phyloP scores from a whole-genome alignment of 2,888 invertebrate genomes.

The Protophormia terraenovae region DNA sequence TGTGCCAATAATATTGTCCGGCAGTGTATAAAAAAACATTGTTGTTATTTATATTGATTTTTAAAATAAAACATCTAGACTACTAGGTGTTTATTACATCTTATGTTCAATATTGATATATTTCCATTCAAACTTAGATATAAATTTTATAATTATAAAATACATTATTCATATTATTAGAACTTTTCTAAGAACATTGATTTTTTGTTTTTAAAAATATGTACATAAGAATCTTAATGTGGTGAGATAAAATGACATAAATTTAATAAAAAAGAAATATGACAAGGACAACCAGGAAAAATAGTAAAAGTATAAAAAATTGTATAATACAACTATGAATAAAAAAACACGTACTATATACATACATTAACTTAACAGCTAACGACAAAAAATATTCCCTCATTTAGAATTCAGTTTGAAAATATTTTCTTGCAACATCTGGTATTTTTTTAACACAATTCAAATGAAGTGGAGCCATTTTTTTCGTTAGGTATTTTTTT shows the following conservation, averaged over 20 bases:
- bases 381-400: neutral
- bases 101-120: neutral
- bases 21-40: too few species aligned
- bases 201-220: neutral
- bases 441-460: neutral
- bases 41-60: too few species aligned
- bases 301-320: neutral
- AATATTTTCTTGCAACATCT: too few species aligned
- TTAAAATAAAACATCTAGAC: too few species aligned
- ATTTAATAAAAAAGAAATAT: neutral
- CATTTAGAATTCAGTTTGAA: neutral
- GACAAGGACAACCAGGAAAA: slow-evolving; percentile 1
- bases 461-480: neutral
- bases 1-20: too few species aligned
- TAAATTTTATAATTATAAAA: neutral
- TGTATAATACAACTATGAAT: neutral
- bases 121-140: too few species aligned
- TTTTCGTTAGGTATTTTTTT: neutral
- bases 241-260: neutral
- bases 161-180: neutral
- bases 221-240: neutral
- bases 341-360: neutral
- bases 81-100: too few species aligned
- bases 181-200: neutral
- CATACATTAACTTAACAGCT: neutral